Conservation (phyloP, 2,888 invertebrate genomes). For the Sisyra terminalis region DNA sequence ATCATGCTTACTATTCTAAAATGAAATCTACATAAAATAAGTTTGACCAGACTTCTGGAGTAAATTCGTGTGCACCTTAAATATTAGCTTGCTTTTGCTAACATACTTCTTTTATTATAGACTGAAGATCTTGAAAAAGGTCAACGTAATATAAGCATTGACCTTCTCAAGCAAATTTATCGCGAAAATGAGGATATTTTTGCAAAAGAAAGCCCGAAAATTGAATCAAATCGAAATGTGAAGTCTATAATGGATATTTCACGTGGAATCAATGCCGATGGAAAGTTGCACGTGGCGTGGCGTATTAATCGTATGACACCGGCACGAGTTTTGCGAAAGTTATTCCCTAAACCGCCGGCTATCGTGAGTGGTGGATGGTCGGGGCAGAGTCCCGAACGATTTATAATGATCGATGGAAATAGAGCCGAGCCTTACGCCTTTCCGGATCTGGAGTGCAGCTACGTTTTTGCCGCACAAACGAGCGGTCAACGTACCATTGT, state of each 20-base stretch:
- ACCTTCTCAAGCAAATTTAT: conserved; percentile 35
- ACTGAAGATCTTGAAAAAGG: neutral
- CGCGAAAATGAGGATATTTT: conserved; percentile 38
- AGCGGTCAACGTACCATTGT: conserved; percentile 56
- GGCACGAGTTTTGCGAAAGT: conserved; percentile 49
- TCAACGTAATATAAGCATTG: neutral
- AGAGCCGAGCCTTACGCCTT: conserved; percentile 45
- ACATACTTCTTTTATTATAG: neutral
- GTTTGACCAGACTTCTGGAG: too few relatives aligned
- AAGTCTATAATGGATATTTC: conserved; percentile 17
- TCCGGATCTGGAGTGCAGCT: conserved; percentile 70
- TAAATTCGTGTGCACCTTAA: too few relatives aligned
- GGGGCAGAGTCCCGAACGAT: conserved; percentile 64
- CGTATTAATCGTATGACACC: conserved; percentile 62
- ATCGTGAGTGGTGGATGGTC: conserved; percentile 36
- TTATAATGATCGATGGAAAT: conserved; percentile 55
- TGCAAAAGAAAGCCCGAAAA: conserved; percentile 41
- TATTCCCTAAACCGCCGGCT: conserved; percentile 54
- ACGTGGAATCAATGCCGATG: conserved; percentile 14
- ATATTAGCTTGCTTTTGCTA: too few relatives aligned
- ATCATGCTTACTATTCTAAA: too few relatives aligned
- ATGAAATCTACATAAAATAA: too few relatives aligned
- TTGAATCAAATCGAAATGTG: conserved; percentile 25
- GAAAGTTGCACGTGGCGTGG: conserved; percentile 32
- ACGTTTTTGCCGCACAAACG: conserved; percentile 56